Conservation (phyloP, 2,888 invertebrate genomes). For the Willowsia nigromaculata region DNA sequence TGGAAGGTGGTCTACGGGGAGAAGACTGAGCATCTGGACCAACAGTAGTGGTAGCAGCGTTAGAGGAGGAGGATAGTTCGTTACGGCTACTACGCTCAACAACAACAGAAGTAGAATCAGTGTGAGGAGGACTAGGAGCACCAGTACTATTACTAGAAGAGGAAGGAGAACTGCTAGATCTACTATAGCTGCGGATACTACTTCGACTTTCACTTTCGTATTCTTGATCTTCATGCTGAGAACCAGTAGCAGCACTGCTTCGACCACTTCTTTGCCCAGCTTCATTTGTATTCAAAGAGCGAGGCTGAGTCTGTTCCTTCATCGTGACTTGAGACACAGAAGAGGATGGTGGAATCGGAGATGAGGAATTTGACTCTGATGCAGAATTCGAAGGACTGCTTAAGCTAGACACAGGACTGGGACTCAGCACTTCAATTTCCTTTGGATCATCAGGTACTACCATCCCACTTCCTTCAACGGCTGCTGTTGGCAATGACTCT, state of each 20-base stretch:
- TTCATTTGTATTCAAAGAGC: constrained; percentile 59
- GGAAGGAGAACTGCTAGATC: constrained; percentile 68
- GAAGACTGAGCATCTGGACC: constrained; percentile 64
- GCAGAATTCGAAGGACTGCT: constrained; percentile 71
- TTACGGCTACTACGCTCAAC: constrained; percentile 61
- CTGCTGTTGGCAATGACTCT: constrained; percentile 11
- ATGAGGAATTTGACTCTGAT: constrained; percentile 73
- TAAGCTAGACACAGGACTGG: constrained; percentile 73
- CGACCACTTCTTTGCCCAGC: neutral
- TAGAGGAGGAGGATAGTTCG: constrained; percentile 43
- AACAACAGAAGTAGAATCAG: constrained; percentile 53
- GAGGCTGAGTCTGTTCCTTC: constrained; percentile 40
- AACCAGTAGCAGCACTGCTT: constrained; percentile 14
- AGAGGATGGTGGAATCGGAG: constrained; percentile 62
- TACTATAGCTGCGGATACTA: constrained; percentile 54
- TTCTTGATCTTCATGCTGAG: constrained; percentile 27
- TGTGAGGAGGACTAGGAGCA: constrained; percentile 56
- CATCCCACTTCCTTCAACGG: constrained; percentile 1
- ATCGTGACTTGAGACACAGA: constrained; percentile 33
- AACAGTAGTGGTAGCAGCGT: constrained; percentile 46
- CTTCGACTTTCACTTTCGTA: constrained; percentile 50
- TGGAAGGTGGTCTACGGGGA: constrained; percentile 71
- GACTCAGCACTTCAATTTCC: constrained; percentile 70
- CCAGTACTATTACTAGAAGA: constrained; percentile 60
- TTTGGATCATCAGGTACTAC: constrained; percentile 53